Evolutionary conservation across 2,888 invertebrate genomes (phyloP).

Genomic region (Taenaris catops): DNA sequence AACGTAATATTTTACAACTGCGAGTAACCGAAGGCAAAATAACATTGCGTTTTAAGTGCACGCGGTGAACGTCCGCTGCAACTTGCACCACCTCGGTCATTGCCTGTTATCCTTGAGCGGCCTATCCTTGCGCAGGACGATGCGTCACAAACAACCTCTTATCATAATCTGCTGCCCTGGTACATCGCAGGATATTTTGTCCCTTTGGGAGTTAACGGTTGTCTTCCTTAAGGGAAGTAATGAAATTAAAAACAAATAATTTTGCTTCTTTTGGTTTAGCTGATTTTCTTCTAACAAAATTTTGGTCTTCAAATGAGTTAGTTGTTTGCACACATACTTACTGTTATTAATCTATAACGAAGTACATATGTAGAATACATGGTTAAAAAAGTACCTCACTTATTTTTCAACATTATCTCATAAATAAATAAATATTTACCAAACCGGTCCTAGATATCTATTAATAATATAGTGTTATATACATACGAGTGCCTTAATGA

Average conservation of each 20-base stretch:
- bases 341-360: no score
- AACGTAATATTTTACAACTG: no score
- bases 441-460: no score
- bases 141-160: constrained; percentile 46
- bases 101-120: constrained; percentile 66
- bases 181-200: constrained; percentile 78
- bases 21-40: no score
- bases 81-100: constrained; percentile 46
- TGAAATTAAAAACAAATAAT: not conserved
- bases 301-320: not conserved
- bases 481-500: no score
- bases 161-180: constrained; percentile 61
- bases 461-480: no score
- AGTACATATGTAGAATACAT: no score
- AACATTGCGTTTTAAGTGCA: no score
- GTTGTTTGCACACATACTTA: no score
- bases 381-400: no score
- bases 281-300: not conserved
- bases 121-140: constrained; percentile 71
- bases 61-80: constrained; percentile 49
- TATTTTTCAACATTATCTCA: no score
- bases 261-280: not conserved
- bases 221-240: constrained; percentile 37
- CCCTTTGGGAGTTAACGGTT: constrained; percentile 71
- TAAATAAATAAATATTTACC: no score